Evolutionary conservation across 2,888 invertebrate species (phyloP).

Genomic region (Lepetodrilus schrolli): DNA sequence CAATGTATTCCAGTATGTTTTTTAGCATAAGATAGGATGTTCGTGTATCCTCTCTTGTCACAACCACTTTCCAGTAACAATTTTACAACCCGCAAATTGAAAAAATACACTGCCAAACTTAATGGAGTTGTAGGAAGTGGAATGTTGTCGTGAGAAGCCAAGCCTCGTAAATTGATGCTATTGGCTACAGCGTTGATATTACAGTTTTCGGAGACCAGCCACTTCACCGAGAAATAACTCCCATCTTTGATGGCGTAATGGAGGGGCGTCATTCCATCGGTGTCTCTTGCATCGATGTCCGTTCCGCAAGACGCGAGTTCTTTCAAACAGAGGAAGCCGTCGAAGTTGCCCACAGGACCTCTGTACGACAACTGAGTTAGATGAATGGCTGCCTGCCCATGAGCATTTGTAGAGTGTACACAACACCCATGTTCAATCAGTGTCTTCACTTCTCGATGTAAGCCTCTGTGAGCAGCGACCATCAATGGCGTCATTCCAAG

Average conservation of each 20-base stretch:
- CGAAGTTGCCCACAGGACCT: slow-evolving; percentile 41
- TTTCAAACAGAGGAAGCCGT: slow-evolving; percentile 40
- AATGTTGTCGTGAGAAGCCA: neutral
- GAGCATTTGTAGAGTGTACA: slow-evolving; percentile 38
- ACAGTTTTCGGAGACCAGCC: slow-evolving; percentile 43
- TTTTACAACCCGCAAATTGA: slow-evolving; percentile 34
- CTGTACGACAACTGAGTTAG: slow-evolving; percentile 38
- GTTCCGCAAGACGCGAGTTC: slow-evolving; percentile 35
- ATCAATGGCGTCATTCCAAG: slow-evolving; percentile 43
- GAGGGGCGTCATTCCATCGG: slow-evolving; percentile 40
- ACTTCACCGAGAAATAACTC: slow-evolving; percentile 40
- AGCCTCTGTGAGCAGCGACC: slow-evolving; percentile 41
- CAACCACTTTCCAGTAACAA: slow-evolving; percentile 40
- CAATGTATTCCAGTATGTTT: slow-evolving; percentile 23
- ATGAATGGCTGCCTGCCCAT: slow-evolving; percentile 35
- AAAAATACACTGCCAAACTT: slow-evolving; percentile 40
- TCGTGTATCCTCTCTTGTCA: slow-evolving; percentile 37
- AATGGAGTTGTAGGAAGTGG: slow-evolving; percentile 32
- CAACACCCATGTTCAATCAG: slow-evolving; percentile 44
- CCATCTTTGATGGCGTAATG: slow-evolving; percentile 43
- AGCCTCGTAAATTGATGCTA: neutral
- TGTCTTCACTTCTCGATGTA: slow-evolving; percentile 38
- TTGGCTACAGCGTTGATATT: slow-evolving; percentile 24
- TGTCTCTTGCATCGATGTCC: slow-evolving; percentile 41
- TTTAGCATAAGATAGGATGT: slow-evolving; percentile 31